Evolutionary conservation across 2,797 vertebrate genomes (phyloP).

Genomic region (Phataginus tetradactyla): DNA sequence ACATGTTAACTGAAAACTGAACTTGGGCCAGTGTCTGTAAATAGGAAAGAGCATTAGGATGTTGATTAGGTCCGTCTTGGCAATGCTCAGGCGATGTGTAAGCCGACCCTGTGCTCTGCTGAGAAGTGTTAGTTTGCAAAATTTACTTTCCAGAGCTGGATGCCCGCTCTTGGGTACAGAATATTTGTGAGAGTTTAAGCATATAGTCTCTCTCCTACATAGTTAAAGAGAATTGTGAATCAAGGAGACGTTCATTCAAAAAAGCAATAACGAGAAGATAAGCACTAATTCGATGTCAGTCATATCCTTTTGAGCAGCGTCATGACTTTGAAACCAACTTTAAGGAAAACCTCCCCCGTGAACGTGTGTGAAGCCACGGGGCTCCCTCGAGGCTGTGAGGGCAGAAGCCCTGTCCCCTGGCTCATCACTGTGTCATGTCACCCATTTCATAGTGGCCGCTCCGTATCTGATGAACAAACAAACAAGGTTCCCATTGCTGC

Average conservation of each 20-base stretch:
- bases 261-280: neutral
- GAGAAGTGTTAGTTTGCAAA: constrained; percentile 37
- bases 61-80: constrained; percentile 29
- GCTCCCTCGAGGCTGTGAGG: neutral
- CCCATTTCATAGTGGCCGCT: neutral
- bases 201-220: neutral
- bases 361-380: neutral
- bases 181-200: neutral
- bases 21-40: neutral
- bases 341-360: neutral
- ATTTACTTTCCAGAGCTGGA: neutral
- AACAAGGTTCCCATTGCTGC: neutral
- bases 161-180: neutral
- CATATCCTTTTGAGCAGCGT: neutral
- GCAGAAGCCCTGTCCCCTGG: neutral
- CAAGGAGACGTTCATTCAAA: neutral
- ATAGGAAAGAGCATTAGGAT: neutral
- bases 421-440: neutral
- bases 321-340: neutral
- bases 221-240: neutral
- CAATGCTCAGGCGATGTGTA: neutral
- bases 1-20: neutral
- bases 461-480: neutral
- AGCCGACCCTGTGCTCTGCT: neutral
- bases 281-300: neutral